Evolutionary conservation across 2,113 vertebrate genomes (phyloP).

Genomic region (Myrmophylax atrothorax): DNA sequence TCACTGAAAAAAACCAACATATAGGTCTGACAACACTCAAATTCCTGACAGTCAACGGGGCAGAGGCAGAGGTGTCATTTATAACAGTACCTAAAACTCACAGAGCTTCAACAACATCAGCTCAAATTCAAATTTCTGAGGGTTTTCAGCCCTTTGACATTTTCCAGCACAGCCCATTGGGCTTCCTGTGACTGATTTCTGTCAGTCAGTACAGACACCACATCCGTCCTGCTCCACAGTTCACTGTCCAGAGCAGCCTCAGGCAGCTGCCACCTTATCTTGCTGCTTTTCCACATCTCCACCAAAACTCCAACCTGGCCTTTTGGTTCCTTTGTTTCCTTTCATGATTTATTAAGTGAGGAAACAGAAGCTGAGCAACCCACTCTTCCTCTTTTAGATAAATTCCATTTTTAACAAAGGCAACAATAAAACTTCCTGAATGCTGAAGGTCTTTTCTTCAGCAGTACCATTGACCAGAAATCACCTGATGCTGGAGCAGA

Average conservation of each 20-base stretch:
- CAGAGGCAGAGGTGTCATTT: not conserved
- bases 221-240: fast-evolving
- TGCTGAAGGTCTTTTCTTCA: fast-evolving
- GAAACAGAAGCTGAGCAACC: not conserved
- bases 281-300: not conserved
- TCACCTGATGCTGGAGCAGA: fast-evolving
- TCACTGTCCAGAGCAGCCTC: fast-evolving
- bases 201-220: not conserved
- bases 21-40: fast-evolving
- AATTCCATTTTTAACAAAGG: not conserved
- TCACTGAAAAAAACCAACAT: not conserved
- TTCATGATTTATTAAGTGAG: not conserved
- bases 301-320: not conserved
- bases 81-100: not conserved
- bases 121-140: not conserved
- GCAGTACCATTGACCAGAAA: not conserved
- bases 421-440: not conserved
- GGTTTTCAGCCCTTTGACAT: not conserved
- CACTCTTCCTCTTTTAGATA: not conserved
- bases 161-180: not conserved
- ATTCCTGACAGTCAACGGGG: fast-evolving
- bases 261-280: not conserved
- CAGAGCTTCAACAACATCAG: fast-evolving
- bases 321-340: not conserved
- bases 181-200: not conserved